A percentile compares a stretch with the other conserved stretches of the same genome.
phyloP scores from a whole-genome alignment of 2,113 vertebrate species.

The Edolisoma coerulescens region DNA sequence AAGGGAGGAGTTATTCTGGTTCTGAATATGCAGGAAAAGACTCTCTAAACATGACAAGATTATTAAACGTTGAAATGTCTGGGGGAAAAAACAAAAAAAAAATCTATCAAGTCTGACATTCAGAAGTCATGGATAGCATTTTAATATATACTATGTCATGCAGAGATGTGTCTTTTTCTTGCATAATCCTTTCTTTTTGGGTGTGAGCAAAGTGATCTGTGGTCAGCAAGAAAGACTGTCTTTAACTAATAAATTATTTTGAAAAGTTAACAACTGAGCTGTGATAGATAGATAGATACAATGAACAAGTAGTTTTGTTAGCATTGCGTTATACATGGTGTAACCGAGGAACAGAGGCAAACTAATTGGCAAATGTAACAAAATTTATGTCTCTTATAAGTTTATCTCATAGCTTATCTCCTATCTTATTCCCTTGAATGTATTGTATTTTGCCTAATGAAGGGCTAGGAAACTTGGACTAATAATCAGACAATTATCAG shows the following conservation, averaged over 20 bases:
- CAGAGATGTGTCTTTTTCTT: background rate
- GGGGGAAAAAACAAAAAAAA: accelerated
- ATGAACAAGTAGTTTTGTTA: background rate
- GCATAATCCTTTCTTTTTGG: background rate
- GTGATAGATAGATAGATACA: background rate
- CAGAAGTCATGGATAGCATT: background rate
- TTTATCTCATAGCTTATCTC: background rate
- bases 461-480: background rate
- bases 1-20: background rate
- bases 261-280: background rate
- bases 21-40: background rate
- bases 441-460: background rate
- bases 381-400: background rate
- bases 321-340: background rate
- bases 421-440: background rate
- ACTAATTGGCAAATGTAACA: accelerated
- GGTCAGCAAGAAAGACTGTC: background rate
- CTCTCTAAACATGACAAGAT: background rate
- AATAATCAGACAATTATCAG: background rate
- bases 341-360: background rate
- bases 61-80: background rate
- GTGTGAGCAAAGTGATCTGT: background rate
- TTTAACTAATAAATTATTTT: background rate
- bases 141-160: background rate
- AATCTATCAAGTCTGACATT: background rate